A percentile compares a stretch with the other conserved stretches of the same genome.
Conservation (phyloP, 1,140 invertebrate species). For the Amyelois transitella region DNA sequence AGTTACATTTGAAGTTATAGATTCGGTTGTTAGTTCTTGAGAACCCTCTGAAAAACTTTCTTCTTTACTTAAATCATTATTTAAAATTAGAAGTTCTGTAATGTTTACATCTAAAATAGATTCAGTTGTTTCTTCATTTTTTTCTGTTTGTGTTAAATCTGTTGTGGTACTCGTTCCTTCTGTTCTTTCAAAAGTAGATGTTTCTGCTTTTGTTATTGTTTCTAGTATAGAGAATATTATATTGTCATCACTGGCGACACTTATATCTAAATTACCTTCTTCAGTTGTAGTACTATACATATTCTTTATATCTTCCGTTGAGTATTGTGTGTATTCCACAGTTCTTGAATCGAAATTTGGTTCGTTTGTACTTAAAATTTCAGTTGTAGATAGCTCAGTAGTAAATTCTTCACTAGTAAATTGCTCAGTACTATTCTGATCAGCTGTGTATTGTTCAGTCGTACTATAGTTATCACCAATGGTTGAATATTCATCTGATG, state of each 20-base stretch:
- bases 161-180: neutral
- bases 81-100: neutral
- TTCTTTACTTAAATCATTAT: conserved; percentile 13
- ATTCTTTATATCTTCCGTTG: too few relatives aligned
- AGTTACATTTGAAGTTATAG: neutral
- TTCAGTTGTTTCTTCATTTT: neutral
- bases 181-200: neutral
- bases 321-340: too few relatives aligned
- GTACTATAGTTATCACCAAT: neutral
- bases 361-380: neutral
- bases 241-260: neutral
- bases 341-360: neutral
- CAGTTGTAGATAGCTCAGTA: too few relatives aligned
- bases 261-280: neutral
- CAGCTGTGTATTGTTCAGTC: too few relatives aligned
- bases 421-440: too few relatives aligned
- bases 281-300: neutral
- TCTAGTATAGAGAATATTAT: neutral
- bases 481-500: neutral
- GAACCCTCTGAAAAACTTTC: conserved; percentile 4
- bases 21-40: neutral
- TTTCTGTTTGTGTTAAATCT: neutral
- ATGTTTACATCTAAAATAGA: neutral
- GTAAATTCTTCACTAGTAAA: too few relatives aligned
- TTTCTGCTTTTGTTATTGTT: neutral